Conservation (phyloP, 2,113 vertebrate species). For the Strigops habroptila region DNA sequence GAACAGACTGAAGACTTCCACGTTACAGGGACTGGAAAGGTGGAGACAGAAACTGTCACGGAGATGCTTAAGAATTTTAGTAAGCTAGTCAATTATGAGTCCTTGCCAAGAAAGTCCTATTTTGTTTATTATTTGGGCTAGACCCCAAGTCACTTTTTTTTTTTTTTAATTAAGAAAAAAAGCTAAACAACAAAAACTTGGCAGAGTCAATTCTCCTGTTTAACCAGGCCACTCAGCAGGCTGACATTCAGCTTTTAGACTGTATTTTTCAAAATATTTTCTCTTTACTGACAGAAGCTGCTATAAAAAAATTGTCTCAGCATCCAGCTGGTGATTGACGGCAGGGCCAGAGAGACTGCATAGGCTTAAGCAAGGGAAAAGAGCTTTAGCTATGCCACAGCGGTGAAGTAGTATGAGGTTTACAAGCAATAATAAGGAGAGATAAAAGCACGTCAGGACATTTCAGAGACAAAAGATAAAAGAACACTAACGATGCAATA, state of each 20-base stretch:
- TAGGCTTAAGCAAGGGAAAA: not conserved
- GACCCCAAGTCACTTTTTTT: not conserved
- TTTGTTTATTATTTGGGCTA: conserved; percentile 31
- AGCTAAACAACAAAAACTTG: not conserved
- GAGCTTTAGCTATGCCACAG: not conserved
- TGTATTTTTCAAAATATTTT: conserved; percentile 57
- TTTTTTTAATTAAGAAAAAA: not conserved
- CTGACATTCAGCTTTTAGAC: conserved; percentile 14
- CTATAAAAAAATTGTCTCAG: conserved; percentile 29
- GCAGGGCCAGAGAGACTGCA: conserved; percentile 6
- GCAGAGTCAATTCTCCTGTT: not conserved
- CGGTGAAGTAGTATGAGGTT: not conserved
- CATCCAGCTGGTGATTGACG: conserved; percentile 30
- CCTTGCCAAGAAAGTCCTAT: conserved; percentile 9
- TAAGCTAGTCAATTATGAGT: not conserved
- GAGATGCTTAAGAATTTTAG: not conserved
- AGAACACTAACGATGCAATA: not conserved
- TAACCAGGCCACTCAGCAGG: not conserved
- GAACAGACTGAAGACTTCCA: not conserved
- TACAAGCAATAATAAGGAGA: not conserved
- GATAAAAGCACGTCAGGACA: not conserved
- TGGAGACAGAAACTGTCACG: not conserved
- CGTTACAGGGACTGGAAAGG: not conserved
- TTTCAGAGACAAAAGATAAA: not conserved
- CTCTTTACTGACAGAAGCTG: conserved; percentile 36